Evolutionary conservation across 2,888 invertebrate genomes (phyloP).

Genomic region (Epinotia bilunana): DNA sequence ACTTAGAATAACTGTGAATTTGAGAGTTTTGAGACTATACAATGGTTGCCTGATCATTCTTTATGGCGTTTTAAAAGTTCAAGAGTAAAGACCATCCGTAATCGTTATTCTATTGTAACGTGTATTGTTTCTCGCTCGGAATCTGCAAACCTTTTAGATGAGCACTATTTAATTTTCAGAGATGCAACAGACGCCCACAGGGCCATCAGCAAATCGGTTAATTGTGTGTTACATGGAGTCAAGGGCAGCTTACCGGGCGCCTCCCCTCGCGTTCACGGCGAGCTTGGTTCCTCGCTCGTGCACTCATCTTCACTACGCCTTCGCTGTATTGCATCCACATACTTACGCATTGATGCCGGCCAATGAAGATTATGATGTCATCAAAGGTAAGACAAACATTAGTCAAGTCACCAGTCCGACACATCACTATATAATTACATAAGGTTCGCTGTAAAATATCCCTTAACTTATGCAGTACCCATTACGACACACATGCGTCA

Average conservation of each 20-base stretch:
- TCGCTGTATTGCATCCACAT: slow-evolving; percentile 88
- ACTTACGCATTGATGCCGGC: slow-evolving; percentile 85
- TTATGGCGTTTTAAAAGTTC: background rate
- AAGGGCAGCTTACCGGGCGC: slow-evolving; percentile 86
- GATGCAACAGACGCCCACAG: slow-evolving; percentile 72
- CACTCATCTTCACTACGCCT: slow-evolving; percentile 90
- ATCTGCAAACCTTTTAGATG: background rate
- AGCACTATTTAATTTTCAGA: slow-evolving; percentile 55
- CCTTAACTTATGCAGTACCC: too few relatives aligned
- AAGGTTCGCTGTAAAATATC: too few relatives aligned
- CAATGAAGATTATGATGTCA: slow-evolving; percentile 88
- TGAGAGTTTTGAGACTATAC: background rate
- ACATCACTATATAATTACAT: too few relatives aligned
- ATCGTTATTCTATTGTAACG: too few relatives aligned
- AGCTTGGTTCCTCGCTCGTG: slow-evolving; percentile 87
- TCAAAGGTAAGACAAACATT: slow-evolving; percentile 84
- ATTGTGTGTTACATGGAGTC: slow-evolving; percentile 90
- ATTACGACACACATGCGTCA: too few relatives aligned
- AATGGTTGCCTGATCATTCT: background rate
- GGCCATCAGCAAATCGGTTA: slow-evolving; percentile 62
- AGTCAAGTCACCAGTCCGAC: too few relatives aligned
- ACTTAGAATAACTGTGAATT: background rate
- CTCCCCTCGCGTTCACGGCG: slow-evolving; percentile 87
- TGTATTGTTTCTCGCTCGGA: too few relatives aligned
- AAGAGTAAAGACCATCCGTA: too few relatives aligned